Percentiles rank a stretch among this genome's conserved stretches.
Conservation (phyloP, 2,113 vertebrate species). For the Amphiprion percula region DNA sequence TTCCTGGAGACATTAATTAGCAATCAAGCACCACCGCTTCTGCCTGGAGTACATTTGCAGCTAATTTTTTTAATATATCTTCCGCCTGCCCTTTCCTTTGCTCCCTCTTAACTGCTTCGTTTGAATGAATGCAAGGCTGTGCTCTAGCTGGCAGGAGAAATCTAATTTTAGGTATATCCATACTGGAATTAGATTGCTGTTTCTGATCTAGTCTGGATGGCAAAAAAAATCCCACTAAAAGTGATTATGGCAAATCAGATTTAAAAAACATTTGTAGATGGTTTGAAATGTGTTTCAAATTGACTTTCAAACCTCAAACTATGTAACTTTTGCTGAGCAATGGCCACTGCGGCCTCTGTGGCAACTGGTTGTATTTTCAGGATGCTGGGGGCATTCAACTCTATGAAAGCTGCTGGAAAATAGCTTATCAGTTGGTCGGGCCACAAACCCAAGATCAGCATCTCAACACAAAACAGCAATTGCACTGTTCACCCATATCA, state of each 20-base stretch:
- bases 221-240: slow-evolving; percentile 9
- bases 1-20: slow-evolving; percentile 67
- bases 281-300: slow-evolving; percentile 38
- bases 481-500: not conserved
- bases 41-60: slow-evolving; percentile 13
- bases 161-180: slow-evolving; percentile 35
- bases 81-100: not conserved
- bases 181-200: slow-evolving; percentile 33
- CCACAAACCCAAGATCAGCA: slow-evolving; percentile 13
- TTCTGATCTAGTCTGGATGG: slow-evolving; percentile 19
- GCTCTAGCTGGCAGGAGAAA: slow-evolving; percentile 20
- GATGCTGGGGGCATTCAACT: not conserved
- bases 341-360: not conserved
- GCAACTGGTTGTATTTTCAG: slow-evolving; percentile 10
- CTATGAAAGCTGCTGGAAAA: not conserved
- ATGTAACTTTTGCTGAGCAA: not conserved
- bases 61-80: not conserved
- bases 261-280: slow-evolving; percentile 22
- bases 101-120: slow-evolving; percentile 4
- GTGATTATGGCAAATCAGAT: slow-evolving; percentile 32
- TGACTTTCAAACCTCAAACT: slow-evolving; percentile 1
- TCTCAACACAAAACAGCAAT: not conserved
- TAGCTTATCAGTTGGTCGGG: not conserved
- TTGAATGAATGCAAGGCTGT: slow-evolving; percentile 23
- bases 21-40: slow-evolving; percentile 47